Evolutionary conservation across 23 tunicate species (phyloP), one percentile per base, ranked within the genome.

Genomic region (Aplidium turbinatum): DNA sequence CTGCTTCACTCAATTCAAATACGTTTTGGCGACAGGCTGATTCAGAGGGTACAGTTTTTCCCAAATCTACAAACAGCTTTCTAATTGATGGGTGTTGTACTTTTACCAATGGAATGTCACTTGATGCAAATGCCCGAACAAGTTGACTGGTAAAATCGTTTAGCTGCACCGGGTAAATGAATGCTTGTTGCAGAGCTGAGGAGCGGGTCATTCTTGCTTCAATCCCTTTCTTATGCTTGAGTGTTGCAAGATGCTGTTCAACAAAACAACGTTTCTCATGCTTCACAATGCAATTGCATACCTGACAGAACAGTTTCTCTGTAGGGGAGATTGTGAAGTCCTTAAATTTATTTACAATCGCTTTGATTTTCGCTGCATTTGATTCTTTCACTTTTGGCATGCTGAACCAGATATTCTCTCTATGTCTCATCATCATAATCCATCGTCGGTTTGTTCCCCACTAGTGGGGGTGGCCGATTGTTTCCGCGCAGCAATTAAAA

Each of bases 361-460:
- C 22, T 66, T 11, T 31, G 73, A 38, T 40, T 33, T 66, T 66
- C 29, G 25, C 29, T 23, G 73, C 52, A 36, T 66, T 66, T 31
- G 73, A 66, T 21, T 21, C 73, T 66, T 66, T 66, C 26, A 66
- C 73, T 66, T 66, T 66, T 35, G 73, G 73, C 73, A 66, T 66
- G 35, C 68, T n/a, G n/a, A n/a, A n/a, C n/a, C n/a, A n/a, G n/a
- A n/a, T n/a, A n/a, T n/a, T n/a, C n/a, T n/a, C n/a, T n/a, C n/a
- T n/a, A n/a, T n/a, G n/a, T n/a, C n/a, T n/a, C n/a, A n/a, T n/a
- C n/a, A n/a, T n/a, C n/a, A n/a, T n/a, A n/a, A n/a, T n/a, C n/a
- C n/a, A n/a, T n/a, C n/a, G n/a, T n/a, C n/a, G n/a, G n/a, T n/a
- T n/a, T n/a, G n/a, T n/a, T n/a, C n/a, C n/a, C n/a, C n/a, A n/a